Evolutionary conservation across 2,888 invertebrate genomes (phyloP).

Genomic region (Cephus rjabovi): DNA sequence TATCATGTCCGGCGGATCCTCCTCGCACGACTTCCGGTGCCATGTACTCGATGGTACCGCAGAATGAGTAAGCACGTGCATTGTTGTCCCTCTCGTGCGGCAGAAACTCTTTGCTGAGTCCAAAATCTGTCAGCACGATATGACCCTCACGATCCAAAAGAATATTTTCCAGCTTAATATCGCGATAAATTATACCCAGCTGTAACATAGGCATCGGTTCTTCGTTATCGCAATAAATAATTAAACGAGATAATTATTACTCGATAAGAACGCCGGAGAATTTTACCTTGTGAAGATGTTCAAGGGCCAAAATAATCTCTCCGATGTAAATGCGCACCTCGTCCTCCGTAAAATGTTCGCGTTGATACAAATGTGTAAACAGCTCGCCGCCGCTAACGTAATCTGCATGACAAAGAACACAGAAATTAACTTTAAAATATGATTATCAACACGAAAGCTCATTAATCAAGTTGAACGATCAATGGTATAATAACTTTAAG

Average conservation of each 20-base stretch:
- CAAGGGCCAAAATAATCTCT: slow-evolving; percentile 94
- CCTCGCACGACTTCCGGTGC: slow-evolving; percentile 87
- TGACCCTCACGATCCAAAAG: slow-evolving; percentile 94
- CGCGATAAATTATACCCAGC: slow-evolving; percentile 97
- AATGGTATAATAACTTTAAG: background rate
- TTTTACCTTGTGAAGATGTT: slow-evolving; percentile 90
- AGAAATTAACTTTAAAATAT: background rate
- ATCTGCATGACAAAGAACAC: slow-evolving; percentile 74
- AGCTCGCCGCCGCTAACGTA: slow-evolving; percentile 97
- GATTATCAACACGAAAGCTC: background rate
- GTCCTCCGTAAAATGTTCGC: slow-evolving; percentile 90
- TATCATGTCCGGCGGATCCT: slow-evolving; percentile 92
- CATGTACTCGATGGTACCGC: slow-evolving; percentile 99
- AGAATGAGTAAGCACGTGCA: slow-evolving; percentile 94
- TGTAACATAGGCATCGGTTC: slow-evolving; percentile 67
- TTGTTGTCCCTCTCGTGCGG: slow-evolving; percentile 75
- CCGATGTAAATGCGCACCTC: slow-evolving; percentile 95
- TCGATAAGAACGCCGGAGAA: background rate
- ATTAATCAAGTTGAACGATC: background rate
- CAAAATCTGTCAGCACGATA: slow-evolving; percentile 97
- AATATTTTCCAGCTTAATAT: slow-evolving; percentile 98
- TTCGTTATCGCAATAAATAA: background rate
- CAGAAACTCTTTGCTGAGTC: slow-evolving; percentile 94
- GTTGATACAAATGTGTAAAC: slow-evolving; percentile 95
- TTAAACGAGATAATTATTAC: background rate